Evolutionary conservation across 2,888 invertebrate species (phyloP).

Genomic region (Sminthurides aquaticus): DNA sequence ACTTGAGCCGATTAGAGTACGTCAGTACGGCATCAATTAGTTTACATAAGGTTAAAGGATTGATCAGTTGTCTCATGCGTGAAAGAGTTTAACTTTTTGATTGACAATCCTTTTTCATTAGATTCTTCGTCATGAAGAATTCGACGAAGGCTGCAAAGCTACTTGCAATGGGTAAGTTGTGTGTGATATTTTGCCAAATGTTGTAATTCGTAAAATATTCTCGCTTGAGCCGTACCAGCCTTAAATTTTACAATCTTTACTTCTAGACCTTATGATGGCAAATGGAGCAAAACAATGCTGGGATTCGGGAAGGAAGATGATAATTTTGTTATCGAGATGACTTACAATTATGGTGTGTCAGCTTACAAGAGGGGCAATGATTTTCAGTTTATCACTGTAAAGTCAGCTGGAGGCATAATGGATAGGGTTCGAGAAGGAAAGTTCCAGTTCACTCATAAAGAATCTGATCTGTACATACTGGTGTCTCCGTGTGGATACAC

Average conservation of each 20-base stretch:
- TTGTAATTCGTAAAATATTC: not conserved
- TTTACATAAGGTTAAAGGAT: too few species aligned
- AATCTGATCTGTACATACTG: constrained; percentile 54
- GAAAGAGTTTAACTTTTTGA: too few species aligned
- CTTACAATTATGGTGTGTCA: constrained; percentile 92
- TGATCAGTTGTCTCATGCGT: too few species aligned
- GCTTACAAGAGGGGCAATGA: constrained; percentile 86
- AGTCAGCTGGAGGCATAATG: constrained; percentile 63
- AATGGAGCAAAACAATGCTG: constrained; percentile 99
- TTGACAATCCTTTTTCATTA: too few species aligned
- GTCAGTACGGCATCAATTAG: too few species aligned
- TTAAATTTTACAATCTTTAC: not conserved
- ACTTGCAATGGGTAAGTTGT: constrained; percentile 83
- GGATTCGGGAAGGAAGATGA: constrained; percentile 92
- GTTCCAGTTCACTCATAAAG: constrained; percentile 61
- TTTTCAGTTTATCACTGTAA: constrained; percentile 75
- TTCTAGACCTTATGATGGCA: constrained; percentile 85
- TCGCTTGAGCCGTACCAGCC: not conserved
- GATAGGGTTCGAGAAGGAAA: constrained; percentile 62
- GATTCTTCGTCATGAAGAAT: constrained; percentile 95
- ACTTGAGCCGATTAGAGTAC: too few species aligned
- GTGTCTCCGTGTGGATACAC: constrained; percentile 87
- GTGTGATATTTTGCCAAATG: not conserved
- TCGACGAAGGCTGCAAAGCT: constrained; percentile 92
- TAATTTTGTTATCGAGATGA: constrained; percentile 92